Evolutionary conservation across 2,113 vertebrate species (phyloP), one percentile per base, ranked within the genome.

Genomic region (Collichthys lucidus): DNA sequence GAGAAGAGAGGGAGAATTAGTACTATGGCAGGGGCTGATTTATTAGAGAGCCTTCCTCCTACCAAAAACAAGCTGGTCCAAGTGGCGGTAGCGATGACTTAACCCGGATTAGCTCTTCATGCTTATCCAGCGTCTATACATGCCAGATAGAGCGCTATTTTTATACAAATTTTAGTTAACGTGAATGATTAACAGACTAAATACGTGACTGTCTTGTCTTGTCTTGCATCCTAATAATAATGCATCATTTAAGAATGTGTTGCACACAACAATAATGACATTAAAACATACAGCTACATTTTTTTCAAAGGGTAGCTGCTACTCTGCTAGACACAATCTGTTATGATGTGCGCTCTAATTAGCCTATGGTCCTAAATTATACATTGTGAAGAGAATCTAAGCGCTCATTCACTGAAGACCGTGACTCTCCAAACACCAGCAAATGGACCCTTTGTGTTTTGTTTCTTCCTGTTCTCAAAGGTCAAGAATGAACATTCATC

Each of bases 1-100:
- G 10, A 74, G 82, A 86, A 73, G 76, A 88, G 90, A 74, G 50
- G 46, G 65, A 74, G 80, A 79, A 85, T 91, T 90, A 86, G 75
- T 44, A 16, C 64, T 14, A 44, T 84, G 80, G 68, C 79, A 86
- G 60, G 55, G 72, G 11, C 69, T 85, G 81, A 86, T 74, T 40
- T 91, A 83, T 85, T 75, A 67, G 53, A 83, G 12, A 65, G 76
- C 57, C 69, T 74, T 60, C 60, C 68, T 79, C 75, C 73, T 29
- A 68, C 60, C 50, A 80, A 75, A 79, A 90, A 79, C 79, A 83
- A 82, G 76, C 31, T 3, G 11, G 65, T 76, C 55, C 59, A 88
- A 77, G 67, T 61, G 64, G 77, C 81, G 80, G 61, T 81, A 78
- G 59, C 9, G 71, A 82, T 78, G 73, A 74, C 46, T 89, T 93